Base-by-base conservation (phyloP, 2,888 invertebrate species). In the Drosophila kambysellisi region DNA sequence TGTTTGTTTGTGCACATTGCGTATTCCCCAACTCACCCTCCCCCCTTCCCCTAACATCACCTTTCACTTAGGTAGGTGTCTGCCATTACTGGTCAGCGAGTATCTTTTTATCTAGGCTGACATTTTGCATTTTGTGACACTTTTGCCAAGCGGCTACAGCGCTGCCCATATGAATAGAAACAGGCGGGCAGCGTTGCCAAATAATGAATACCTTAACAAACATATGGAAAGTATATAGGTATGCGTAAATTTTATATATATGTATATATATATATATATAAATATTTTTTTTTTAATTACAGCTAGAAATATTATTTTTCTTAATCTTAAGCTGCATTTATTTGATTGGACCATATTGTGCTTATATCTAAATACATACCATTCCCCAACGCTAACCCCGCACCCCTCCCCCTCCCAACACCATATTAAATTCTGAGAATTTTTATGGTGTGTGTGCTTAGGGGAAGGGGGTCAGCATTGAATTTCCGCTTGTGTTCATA, bases 401-500 rank as follows among this genome's bases (percentile, higher is more conserved):
- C 9, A 9, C 4, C 25, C 6, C 1, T 20, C 4, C 20, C 7
- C 7, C 12, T 12, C 20, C 7, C 15, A 15, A 7, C 4, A 4
- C 15, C 12, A 29, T 25, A 29, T 35, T 30, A 20, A 54, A 50
- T 46, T 46, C 5, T 11, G 29, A n/a, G 35, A 12, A 33, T 25
- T 9, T 7, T n/a, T 11, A 3, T 32, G 51, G 7, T 12, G 17
- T 29, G 29, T 29, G 48, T n/a, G 30, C 9, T 7, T 30, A 5
- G 17, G 32, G 12, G 0, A 35, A 15, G 25, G 15, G 11, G 51
- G 20, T 29, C 37, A 48, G 61, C 75, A 58, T 76, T 58, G 59
- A 62, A 69, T 74, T 79, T 74, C 64, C 67, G 67, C 79, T 79
- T 69, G 70, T 61, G 74, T 61, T 78, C 57, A 57, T 60, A 62